phyloP scores from a whole-genome alignment of 2,113 vertebrate genomes.

The Platycercus adscitus region DNA sequence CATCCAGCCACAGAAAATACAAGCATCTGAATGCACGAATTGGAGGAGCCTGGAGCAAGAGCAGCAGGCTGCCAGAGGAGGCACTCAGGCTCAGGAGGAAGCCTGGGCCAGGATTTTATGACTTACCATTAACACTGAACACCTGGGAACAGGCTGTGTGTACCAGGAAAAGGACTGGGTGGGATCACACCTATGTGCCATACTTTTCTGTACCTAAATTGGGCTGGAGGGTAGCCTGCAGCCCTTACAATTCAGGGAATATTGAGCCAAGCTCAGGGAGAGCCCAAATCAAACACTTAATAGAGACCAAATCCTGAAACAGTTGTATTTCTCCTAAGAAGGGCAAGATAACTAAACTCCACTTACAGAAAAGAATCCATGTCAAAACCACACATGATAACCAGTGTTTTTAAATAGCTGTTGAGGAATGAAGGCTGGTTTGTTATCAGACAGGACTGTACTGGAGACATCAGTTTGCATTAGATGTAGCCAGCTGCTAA shows the following conservation, averaged over 20 bases:
- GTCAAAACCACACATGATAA: not conserved
- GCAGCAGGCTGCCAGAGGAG: not conserved
- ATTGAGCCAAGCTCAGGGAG: not conserved
- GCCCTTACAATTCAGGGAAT: not conserved
- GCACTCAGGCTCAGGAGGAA: not conserved
- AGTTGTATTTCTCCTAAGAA: not conserved
- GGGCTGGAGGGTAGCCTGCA: not conserved
- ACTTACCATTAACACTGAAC: constrained; percentile 10
- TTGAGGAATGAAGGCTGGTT: not conserved
- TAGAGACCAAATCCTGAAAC: not conserved
- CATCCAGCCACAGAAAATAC: not conserved
- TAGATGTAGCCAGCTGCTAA: rapidly evolving
- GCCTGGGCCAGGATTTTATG: not conserved
- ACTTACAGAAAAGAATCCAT: not conserved
- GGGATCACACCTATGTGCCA: not conserved
- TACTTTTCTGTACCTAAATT: not conserved
- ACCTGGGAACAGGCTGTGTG: not conserved
- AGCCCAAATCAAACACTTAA: not conserved
- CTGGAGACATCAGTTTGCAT: not conserved
- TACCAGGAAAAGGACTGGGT: not conserved
- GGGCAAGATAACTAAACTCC: not conserved
- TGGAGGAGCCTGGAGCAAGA: not conserved
- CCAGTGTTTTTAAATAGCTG: not conserved
- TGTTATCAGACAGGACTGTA: not conserved
- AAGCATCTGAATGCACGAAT: not conserved